Conservation (phyloP, 2,113 vertebrate species). For the Cyanoramphus novaezelandiae region DNA sequence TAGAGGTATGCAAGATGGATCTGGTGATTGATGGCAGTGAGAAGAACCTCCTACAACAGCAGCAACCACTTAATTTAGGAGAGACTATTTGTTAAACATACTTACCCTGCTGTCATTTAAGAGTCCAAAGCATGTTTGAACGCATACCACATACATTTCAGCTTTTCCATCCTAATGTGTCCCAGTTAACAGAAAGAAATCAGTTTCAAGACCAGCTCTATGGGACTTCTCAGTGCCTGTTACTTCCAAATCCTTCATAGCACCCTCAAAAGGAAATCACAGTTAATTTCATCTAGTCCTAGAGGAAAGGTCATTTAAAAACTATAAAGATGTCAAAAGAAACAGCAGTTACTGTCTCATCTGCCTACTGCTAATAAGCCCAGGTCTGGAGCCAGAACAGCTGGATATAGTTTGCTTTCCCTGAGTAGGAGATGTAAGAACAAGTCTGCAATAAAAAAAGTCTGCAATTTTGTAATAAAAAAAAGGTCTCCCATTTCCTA, state of each 20-base stretch:
- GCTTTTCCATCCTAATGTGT: constrained; percentile 11
- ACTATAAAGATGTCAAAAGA: not conserved
- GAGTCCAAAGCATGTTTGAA: constrained; percentile 70
- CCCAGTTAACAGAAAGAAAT: constrained; percentile 35
- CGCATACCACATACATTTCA: not conserved
- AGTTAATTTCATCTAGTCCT: constrained; percentile 10
- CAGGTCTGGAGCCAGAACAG: not conserved
- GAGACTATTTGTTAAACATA: constrained; percentile 55
- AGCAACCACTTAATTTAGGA: constrained; percentile 36
- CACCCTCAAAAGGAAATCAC: not conserved
- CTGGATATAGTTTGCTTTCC: not conserved
- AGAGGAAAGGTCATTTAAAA: constrained; percentile 19
- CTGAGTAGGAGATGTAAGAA: not conserved
- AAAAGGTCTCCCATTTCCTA: not conserved
- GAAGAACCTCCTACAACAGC: not conserved
- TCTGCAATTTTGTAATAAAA: not conserved
- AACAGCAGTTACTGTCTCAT: not conserved
- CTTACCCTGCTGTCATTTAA: constrained; percentile 43
- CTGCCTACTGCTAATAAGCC: not conserved
- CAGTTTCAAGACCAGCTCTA: constrained; percentile 22
- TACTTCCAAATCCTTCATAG: constrained; percentile 25
- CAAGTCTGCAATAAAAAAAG: not conserved
- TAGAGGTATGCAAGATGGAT: constrained; percentile 73
- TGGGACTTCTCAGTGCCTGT: constrained; percentile 42
- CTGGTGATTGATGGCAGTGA: constrained; percentile 82